Evolutionary conservation across 2,113 vertebrate genomes (phyloP), one percentile per base, ranked within the genome.

Genomic region (Anhinga rufa): DNA sequence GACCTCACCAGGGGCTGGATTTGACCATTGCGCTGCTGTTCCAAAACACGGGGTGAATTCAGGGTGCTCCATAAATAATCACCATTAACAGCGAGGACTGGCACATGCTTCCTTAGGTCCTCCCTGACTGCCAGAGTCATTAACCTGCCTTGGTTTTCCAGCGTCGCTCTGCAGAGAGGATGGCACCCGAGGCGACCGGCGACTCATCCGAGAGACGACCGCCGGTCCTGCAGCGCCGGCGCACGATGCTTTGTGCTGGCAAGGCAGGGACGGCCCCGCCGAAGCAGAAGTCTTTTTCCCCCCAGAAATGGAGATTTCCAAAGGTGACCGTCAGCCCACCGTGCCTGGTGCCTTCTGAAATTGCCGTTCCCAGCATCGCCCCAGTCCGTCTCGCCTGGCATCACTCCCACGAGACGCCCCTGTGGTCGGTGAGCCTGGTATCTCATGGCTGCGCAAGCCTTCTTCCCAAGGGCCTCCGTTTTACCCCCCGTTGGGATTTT

Each of bases 371-470:
- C 74, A 40, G 34, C 19, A 57, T 9, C 34, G 46, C 14, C n/a
- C 17, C 44, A 1, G 5, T 15, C 15, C 22, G 2, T 40, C 31
- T 48, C 60, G 29, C 32, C 52, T 17, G 36, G 34, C 21, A 25
- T 16, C 36, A 1, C 60, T 18, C 6, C 5, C n/a, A 5, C 0
- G 2, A 87, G 55, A 24, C 69, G 24, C 19, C 48, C 10, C 64
- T 22, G 25, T 34, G 46, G 14, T 5, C 52, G 0, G 1, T 0
- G 10, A 29, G 20, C 12, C 16, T 8, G 17, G 13, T 4, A 0
- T 1, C 58, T 26, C 7, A 0, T 0, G 9, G 51, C 2, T 38
- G 18, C 51, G 16, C 1, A 7, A 36, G 28, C 19, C 44, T 14
- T 20, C 48, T 17, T 38, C 5, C 57, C 36, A 13, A 14, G 15